phyloP scores from a whole-genome alignment of 2,113 vertebrate species.

The Anser cygnoides region DNA sequence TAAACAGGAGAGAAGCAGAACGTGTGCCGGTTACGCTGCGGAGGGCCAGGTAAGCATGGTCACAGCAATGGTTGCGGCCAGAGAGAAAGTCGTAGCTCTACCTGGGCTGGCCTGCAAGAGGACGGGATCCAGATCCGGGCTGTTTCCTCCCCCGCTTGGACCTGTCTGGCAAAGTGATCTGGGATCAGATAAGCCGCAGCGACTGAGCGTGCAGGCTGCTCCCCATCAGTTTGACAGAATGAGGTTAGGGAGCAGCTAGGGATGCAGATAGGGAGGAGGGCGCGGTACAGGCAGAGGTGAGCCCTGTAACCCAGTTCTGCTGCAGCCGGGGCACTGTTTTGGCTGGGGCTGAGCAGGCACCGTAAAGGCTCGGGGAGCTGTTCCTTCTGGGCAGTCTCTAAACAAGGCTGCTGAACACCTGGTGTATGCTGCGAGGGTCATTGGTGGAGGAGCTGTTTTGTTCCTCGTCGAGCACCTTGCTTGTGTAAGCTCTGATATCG shows the following conservation, averaged over 20 bases:
- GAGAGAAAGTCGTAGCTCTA: background rate
- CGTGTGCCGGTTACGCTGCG: background rate
- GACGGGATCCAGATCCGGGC: background rate
- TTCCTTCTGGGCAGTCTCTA: background rate
- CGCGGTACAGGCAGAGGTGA: background rate
- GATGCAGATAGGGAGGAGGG: background rate
- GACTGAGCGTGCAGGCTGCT: rapidly evolving
- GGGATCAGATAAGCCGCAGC: background rate
- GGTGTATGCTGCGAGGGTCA: background rate
- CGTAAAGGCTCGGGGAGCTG: background rate
- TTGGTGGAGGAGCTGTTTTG: background rate
- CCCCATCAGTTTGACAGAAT: background rate
- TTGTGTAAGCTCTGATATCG: background rate
- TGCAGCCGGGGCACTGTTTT: rapidly evolving
- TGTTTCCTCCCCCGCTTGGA: background rate
- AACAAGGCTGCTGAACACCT: background rate
- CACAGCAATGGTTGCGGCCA: background rate
- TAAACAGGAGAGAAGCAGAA: background rate
- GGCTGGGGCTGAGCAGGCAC: rapidly evolving
- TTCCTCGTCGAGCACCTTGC: background rate
- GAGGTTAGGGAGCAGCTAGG: background rate
- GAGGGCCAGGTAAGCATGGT: background rate
- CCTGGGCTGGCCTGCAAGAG: background rate
- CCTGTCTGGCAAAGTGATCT: background rate
- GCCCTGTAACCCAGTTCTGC: background rate